Percentiles rank a stretch among this genome's conserved stretches.
These are phyloP conservation scores for Yponomeuta cagnagella DNA, from an alignment of 2,888 invertebrate species.

Conservation along the genomic window DNA sequence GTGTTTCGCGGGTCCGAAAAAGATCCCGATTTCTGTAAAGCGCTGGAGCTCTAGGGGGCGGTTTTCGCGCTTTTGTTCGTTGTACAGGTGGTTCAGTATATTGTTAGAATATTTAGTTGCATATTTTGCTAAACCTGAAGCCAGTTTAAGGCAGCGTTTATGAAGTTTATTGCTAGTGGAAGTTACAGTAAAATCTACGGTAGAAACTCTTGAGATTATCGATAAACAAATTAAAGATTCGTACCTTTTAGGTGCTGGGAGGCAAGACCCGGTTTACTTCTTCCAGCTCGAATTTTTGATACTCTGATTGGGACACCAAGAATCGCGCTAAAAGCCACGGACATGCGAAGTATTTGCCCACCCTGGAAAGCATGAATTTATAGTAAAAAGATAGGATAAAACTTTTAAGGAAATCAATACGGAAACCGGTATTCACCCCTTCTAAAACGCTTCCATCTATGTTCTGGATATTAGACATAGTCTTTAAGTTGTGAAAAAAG, in stretches of 20 bases:
- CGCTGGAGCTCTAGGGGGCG: too few species aligned
- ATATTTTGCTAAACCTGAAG: too few species aligned
- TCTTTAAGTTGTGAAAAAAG: slow-evolving; percentile 10
- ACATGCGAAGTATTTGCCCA: slow-evolving; percentile 91
- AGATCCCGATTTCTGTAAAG: too few species aligned
- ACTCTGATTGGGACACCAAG: slow-evolving; percentile 83
- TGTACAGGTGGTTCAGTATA: too few species aligned
- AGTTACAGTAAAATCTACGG: too few species aligned
- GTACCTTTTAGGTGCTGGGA: slow-evolving; percentile 88
- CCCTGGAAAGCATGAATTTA: slow-evolving; percentile 75
- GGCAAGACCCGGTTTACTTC: slow-evolving; percentile 88
- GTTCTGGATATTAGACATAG: slow-evolving; percentile 59
- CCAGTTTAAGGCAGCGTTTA: too few species aligned
- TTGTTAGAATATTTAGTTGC: too few species aligned
- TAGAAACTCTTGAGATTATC: too few species aligned
- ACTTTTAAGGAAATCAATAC: slow-evolving; percentile 6
- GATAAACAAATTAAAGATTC: not conserved
- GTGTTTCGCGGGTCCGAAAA: too few species aligned
- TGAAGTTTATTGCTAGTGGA: too few species aligned
- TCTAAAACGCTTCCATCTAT: slow-evolving; percentile 88
- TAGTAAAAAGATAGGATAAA: not conserved
- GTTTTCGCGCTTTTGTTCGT: too few species aligned
- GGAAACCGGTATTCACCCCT: slow-evolving; percentile 76
- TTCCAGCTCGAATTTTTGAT: slow-evolving; percentile 86
- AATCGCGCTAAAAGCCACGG: slow-evolving; percentile 86